Base-by-base conservation (phyloP, 2,797 vertebrate species). In the Mergus octosetaceus region DNA sequence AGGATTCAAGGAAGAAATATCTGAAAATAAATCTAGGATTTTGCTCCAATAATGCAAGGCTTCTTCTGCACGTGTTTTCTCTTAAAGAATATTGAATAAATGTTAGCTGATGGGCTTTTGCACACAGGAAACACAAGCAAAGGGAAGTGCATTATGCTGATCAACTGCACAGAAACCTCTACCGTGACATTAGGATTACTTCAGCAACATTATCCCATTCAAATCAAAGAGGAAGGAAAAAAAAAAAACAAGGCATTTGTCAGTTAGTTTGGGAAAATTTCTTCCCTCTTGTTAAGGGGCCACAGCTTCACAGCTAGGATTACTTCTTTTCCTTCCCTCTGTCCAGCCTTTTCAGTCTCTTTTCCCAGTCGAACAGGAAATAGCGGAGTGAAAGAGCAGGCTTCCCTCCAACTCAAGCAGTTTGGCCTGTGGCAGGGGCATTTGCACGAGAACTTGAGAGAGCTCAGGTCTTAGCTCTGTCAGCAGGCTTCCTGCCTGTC, bases 151-250 rank as follows among this genome's bases (percentile, higher is more conserved):
- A 92, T 96, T 96, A 91, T 92, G 82, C 85, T 68, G 94, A 53
- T 94, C 76, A 94, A 61, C 32, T 77, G 77, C 95, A 92, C 82
- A 84, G 83, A 89, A 84, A 32, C 75, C 74, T 92, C 34, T 38
- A 2, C 81, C 94, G 92, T 85, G 87, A 95, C 89, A 91, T 69
- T 66, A 82, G 80, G 83, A 95, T 97, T 97, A 95, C 95, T 96
- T 97, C 95, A 94, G 93, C 92, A 89, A 93, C 91, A 89, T 95
- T 95, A 81, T 65, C 34, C 78, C 65, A 66, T 72, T 87, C 84
- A 83, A n/a, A 56, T 24, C 69, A 41, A 72, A 56, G 24, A 18
- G 39, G 30, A 34, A 34, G 53, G 32, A 32, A 75, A 89, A 76
- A 83, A 76, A 83, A 57, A 83, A 58, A 82, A 41, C 19, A 16